phyloP scores from a whole-genome alignment of 2,888 invertebrate genomes.

The Lissocephala sabroskyi region DNA sequence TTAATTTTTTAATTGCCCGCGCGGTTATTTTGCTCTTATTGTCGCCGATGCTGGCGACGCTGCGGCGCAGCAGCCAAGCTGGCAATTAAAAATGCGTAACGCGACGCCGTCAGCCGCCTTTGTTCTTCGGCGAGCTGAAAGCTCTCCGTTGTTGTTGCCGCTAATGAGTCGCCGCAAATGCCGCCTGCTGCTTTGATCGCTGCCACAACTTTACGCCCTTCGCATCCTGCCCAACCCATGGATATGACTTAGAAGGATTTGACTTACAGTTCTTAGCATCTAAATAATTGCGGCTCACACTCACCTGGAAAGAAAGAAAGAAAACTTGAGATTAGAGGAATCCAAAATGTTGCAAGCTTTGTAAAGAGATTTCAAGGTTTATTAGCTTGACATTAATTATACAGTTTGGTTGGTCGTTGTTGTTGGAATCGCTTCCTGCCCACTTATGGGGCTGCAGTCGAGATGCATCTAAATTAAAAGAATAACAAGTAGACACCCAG shows the following conservation, averaged over 20 bases:
- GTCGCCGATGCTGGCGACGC: slow-evolving; percentile 16
- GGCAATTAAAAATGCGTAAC: slow-evolving; percentile 64
- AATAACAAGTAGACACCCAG: slow-evolving; percentile 19
- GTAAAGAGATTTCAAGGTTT: background rate
- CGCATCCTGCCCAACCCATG: slow-evolving; percentile 32
- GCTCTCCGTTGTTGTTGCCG: slow-evolving; percentile 3
- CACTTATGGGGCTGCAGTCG: slow-evolving; percentile 1
- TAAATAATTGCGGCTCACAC: too few species aligned
- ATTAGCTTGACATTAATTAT: background rate
- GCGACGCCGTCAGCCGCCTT: slow-evolving; percentile 26
- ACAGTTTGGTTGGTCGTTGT: background rate
- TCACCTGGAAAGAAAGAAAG: slow-evolving; percentile 1
- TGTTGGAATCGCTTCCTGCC: background rate
- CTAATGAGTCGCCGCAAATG: slow-evolving; percentile 3
- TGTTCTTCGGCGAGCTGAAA: slow-evolving; percentile 28
- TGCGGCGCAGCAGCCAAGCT: slow-evolving; percentile 31
- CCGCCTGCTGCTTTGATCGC: slow-evolving; percentile 30
- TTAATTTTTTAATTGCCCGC: slow-evolving; percentile 54
- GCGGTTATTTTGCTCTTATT: slow-evolving; percentile 15
- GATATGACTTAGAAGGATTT: too few species aligned
- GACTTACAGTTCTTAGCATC: too few species aligned
- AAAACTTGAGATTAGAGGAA: background rate
- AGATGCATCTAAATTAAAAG: slow-evolving; percentile 36
- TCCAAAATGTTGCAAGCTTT: too few species aligned
- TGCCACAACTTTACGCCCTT: slow-evolving; percentile 21